phyloP scores from a whole-genome alignment of 64 coral and sea anemone species.

The Orbicella faveolata region DNA sequence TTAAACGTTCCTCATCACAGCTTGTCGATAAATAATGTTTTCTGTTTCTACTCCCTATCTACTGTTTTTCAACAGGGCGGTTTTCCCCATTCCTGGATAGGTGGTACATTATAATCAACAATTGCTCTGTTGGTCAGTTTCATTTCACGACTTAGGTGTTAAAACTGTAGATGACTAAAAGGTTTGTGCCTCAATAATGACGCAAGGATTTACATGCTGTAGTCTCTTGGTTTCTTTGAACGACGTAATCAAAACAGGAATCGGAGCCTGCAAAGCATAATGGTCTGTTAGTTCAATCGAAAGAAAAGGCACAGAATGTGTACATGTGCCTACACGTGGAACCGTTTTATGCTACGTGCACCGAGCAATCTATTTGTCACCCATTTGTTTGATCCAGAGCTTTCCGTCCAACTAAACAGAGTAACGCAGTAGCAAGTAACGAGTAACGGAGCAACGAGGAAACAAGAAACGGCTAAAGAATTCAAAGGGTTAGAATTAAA shows the following conservation, averaged over 20 bases:
- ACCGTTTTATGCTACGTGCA: too few species aligned
- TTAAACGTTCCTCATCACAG: constrained; percentile 2
- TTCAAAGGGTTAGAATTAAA: too few species aligned
- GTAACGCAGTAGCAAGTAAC: too few species aligned
- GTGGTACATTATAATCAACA: neutral
- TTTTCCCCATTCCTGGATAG: neutral
- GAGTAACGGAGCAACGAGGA: too few species aligned
- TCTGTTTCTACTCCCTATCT: neutral
- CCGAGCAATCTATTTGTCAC: too few species aligned
- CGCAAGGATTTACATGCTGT: too few species aligned
- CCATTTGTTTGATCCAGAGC: too few species aligned
- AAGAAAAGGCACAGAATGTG: too few species aligned
- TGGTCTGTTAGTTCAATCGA: neutral
- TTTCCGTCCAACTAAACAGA: too few species aligned
- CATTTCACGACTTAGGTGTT: neutral
- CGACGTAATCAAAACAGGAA: neutral
- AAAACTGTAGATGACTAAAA: neutral
- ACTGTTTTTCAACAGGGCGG: neutral
- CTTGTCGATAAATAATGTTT: neutral
- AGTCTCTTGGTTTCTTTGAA: neutral
- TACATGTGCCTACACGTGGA: too few species aligned
- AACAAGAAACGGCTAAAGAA: too few species aligned
- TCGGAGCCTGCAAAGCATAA: neutral
- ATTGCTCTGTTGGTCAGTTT: neutral
- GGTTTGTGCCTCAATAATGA: neutral